Evolutionary conservation across 2,797 vertebrate genomes (phyloP).

Genomic region (Sebastes wilsoni): DNA sequence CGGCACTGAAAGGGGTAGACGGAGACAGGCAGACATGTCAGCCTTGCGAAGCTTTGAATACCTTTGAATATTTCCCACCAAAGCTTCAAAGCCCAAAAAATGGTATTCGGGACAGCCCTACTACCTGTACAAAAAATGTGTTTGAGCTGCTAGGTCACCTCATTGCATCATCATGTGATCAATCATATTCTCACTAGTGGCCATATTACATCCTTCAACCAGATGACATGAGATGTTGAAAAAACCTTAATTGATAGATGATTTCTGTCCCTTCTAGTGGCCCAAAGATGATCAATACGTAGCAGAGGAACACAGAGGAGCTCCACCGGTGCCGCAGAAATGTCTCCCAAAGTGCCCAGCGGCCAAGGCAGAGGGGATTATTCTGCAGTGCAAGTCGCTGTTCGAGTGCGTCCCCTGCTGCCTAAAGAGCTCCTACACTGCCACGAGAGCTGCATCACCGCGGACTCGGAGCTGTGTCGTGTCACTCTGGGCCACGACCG

Average conservation of each 20-base stretch:
- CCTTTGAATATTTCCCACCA: no score
- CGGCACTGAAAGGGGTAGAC: no score
- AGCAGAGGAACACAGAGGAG: slow-evolving; percentile 32
- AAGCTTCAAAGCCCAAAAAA: no score
- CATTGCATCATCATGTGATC: not conserved
- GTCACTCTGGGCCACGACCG: slow-evolving; percentile 90
- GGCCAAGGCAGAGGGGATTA: slow-evolving; percentile 82
- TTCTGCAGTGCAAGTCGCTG: slow-evolving; percentile 88
- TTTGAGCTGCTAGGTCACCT: not conserved
- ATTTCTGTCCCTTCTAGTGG: slow-evolving; percentile 34
- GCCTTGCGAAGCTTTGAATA: no score
- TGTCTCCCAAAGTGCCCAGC: slow-evolving; percentile 84
- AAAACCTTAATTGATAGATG: not conserved
- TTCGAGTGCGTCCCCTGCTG: slow-evolving; percentile 91
- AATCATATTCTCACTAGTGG: not conserved
- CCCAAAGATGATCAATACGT: slow-evolving; percentile 60
- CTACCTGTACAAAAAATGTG: not conserved
- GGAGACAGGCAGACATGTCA: no score
- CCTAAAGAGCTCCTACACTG: slow-evolving; percentile 91
- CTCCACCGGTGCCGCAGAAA: slow-evolving; percentile 50
- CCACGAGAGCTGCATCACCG: slow-evolving; percentile 90
- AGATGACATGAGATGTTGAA: not conserved
- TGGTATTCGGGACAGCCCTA: no score
- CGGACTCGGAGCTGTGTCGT: slow-evolving; percentile 77
- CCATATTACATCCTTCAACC: not conserved